A percentile compares a stretch with the other conserved stretches of the same genome.
These are phyloP conservation scores for Matsumurasca onukii DNA, from an alignment of 1,140 invertebrate species.

Conservation along the genomic window DNA sequence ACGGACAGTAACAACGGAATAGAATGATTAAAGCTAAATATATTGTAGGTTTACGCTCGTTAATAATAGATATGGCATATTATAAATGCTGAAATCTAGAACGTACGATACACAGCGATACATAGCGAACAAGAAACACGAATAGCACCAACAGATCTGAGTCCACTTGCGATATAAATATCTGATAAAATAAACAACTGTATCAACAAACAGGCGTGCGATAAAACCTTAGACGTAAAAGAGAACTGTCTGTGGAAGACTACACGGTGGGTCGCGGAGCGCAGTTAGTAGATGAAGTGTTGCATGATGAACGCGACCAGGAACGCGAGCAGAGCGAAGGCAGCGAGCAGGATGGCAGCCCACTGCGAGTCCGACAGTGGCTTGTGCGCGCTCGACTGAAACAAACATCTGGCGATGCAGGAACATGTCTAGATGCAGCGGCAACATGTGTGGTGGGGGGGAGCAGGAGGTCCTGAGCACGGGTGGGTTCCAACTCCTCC, in stretches of 20 bases:
- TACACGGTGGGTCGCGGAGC: background rate
- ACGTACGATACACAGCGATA: background rate
- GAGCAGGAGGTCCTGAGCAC: no score
- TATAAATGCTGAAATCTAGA: background rate
- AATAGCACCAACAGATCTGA: slow-evolving; percentile 26
- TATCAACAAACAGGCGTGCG: background rate
- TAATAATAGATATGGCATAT: background rate
- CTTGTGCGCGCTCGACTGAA: slow-evolving; percentile 47
- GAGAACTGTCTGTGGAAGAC: background rate
- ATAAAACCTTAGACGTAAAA: background rate
- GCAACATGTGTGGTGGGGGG: no score
- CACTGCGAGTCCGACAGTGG: slow-evolving; percentile 63
- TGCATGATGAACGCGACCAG: slow-evolving; percentile 60
- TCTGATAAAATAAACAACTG: background rate
- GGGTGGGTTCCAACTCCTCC: no score
- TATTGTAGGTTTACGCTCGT: background rate
- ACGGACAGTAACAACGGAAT: background rate
- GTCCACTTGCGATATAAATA: background rate
- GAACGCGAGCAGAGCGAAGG: slow-evolving; percentile 63
- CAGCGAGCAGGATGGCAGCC: slow-evolving; percentile 61
- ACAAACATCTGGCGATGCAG: slow-evolving; percentile 25
- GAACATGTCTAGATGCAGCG: no score
- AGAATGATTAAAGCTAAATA: slow-evolving; percentile 12
- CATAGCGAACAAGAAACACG: slow-evolving; percentile 1
- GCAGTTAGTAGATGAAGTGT: slow-evolving; percentile 48